Percentiles rank a stretch among this genome's conserved stretches.
These are phyloP conservation scores for Oscheius sp. DNA, from an alignment of 2,888 invertebrate species.

Conservation along the genomic window DNA sequence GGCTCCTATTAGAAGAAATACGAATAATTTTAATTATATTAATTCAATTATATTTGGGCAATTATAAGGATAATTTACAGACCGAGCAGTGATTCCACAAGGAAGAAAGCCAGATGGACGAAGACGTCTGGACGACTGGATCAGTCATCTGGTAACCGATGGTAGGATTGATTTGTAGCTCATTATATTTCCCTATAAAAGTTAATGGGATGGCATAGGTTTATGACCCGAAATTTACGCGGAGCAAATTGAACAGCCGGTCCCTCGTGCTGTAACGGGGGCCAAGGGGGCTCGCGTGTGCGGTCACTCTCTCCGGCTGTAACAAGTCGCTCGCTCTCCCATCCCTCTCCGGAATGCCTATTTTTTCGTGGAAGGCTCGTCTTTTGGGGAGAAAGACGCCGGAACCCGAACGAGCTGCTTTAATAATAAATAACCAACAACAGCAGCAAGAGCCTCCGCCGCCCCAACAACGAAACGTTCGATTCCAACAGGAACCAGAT, in stretches of 20 bases:
- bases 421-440: slow-evolving; percentile 33
- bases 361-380: slow-evolving; percentile 46
- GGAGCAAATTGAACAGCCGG: slow-evolving; percentile 24
- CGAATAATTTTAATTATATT: too few relatives aligned
- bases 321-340: slow-evolving; percentile 10
- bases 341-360: slow-evolving; percentile 6
- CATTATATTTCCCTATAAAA: neutral
- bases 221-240: slow-evolving; percentile 17
- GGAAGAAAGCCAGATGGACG: neutral
- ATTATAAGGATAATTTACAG: too few relatives aligned
- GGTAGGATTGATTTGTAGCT: neutral
- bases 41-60: too few relatives aligned
- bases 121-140: slow-evolving; percentile 22
- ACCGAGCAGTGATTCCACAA: neutral
- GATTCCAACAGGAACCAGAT: slow-evolving; percentile 25
- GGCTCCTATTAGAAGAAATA: neutral
- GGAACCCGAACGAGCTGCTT: slow-evolving; percentile 49
- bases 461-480: slow-evolving; percentile 22
- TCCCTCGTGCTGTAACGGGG: neutral
- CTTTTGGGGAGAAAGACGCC: slow-evolving; percentile 51
- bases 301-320: slow-evolving; percentile 22
- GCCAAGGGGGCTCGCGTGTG: slow-evolving; percentile 5
- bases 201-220: neutral
- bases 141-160: slow-evolving; percentile 16
- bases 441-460: slow-evolving; percentile 9